These are phyloP conservation scores for Pristionchus mayeri DNA, from an alignment of 2,888 invertebrate species.

Conservation along the genomic window DNA sequence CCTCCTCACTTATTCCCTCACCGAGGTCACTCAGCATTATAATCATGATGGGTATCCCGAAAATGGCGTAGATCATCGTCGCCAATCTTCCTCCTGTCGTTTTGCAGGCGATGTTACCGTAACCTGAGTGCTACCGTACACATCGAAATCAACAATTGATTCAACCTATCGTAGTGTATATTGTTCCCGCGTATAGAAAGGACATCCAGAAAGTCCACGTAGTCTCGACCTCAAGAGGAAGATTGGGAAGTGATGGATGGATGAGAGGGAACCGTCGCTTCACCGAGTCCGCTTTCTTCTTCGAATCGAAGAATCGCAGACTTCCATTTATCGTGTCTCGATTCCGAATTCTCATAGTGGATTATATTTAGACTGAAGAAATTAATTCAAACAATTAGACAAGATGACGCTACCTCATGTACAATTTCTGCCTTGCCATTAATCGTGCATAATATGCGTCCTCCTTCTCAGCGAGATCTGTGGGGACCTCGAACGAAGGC, in stretches of 20 bases:
- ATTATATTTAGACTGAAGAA: slow-evolving; percentile 62
- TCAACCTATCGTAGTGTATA: slow-evolving; percentile 57
- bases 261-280: too few relatives aligned
- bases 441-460: slow-evolving; percentile 66
- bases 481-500: slow-evolving; percentile 66
- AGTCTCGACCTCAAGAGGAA: slow-evolving; percentile 53
- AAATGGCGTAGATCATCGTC: slow-evolving; percentile 90
- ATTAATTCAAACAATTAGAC: too few relatives aligned
- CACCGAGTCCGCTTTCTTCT: slow-evolving; percentile 53
- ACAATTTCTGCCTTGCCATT: slow-evolving; percentile 71
- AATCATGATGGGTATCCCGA: slow-evolving; percentile 95
- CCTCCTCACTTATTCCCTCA: not conserved
- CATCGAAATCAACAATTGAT: not conserved
- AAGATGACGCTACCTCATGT: slow-evolving; percentile 67
- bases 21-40: slow-evolving; percentile 93
- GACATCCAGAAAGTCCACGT: slow-evolving; percentile 75
- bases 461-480: slow-evolving; percentile 67
- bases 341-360: slow-evolving; percentile 63
- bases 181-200: slow-evolving; percentile 73
- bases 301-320: slow-evolving; percentile 71
- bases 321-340: slow-evolving; percentile 71
- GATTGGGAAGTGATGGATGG: too few relatives aligned
- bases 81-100: slow-evolving; percentile 88
- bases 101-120: slow-evolving; percentile 94
- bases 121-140: slow-evolving; percentile 84